These are phyloP conservation scores for Xylocampa areola DNA, from an alignment of 2,888 invertebrate genomes.

Conservation along the genomic window DNA sequence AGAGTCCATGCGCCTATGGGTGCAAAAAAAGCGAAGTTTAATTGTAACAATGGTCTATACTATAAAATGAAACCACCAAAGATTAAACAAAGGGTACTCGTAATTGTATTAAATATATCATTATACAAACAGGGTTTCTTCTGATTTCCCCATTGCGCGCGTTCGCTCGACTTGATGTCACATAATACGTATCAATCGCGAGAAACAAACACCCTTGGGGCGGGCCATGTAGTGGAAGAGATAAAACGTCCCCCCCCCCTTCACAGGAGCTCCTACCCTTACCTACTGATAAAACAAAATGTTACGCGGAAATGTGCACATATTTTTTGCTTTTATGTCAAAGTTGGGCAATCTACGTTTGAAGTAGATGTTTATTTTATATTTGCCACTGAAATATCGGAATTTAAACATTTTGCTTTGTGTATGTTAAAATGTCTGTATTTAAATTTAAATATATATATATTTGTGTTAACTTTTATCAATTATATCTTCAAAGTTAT, in stretches of 20 bases:
- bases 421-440: too few relatives aligned
- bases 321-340: constrained; percentile 39
- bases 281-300: constrained; percentile 59
- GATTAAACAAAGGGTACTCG: constrained; percentile 41
- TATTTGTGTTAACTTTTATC: too few relatives aligned
- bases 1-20: too few relatives aligned
- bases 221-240: constrained; percentile 81
- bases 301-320: constrained; percentile 51
- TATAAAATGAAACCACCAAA: constrained; percentile 23
- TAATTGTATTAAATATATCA: constrained; percentile 52
- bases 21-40: too few relatives aligned
- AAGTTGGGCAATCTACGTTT: constrained; percentile 18
- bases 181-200: constrained; percentile 75
- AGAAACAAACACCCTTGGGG: constrained; percentile 74
- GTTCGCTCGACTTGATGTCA: constrained; percentile 62
- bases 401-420: too few relatives aligned
- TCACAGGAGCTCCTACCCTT: constrained; percentile 52
- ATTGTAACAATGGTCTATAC: constrained; percentile 29
- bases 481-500: too few relatives aligned
- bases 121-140: constrained; percentile 51
- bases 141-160: constrained; percentile 57
- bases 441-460: too few relatives aligned
- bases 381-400: too few relatives aligned
- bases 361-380: neutral
- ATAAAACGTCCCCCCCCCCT: constrained; percentile 71